phyloP scores from a whole-genome alignment of 2,888 invertebrate genomes.

The Resseliella maxima region DNA sequence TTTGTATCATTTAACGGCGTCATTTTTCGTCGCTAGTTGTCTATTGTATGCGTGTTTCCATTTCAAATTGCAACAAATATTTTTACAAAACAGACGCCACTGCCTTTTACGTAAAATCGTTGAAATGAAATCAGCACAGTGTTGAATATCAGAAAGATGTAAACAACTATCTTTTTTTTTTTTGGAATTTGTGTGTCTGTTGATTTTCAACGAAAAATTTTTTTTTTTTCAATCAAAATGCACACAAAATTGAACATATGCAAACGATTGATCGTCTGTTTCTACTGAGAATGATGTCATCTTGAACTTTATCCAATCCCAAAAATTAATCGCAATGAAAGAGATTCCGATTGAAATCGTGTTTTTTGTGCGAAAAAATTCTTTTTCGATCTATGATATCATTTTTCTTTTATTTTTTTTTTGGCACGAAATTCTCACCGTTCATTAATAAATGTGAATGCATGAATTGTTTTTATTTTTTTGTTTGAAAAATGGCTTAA shows the following conservation, averaged over 20 bases:
- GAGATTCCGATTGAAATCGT: too few relatives aligned
- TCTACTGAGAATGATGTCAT: too few relatives aligned
- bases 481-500: too few relatives aligned
- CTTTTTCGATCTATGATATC: background rate
- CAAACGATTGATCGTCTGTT: too few relatives aligned
- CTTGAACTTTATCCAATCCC: too few relatives aligned
- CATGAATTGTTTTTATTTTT: background rate
- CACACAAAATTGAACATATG: background rate
- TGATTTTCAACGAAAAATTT: background rate
- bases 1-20: background rate
- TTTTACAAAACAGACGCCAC: slow-evolving; percentile 28
- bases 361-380: too few relatives aligned
- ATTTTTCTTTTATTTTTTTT: too few relatives aligned
- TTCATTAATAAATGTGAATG: background rate
- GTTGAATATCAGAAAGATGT: background rate
- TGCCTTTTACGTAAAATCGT: background rate
- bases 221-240: background rate
- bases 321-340: too few relatives aligned
- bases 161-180: background rate
- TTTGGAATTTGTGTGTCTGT: background rate
- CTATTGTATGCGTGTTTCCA: background rate
- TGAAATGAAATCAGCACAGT: background rate
- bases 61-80: background rate
- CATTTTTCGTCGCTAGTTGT: background rate
- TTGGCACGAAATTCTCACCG: too few relatives aligned